Evolutionary conservation across 2,113 vertebrate genomes (phyloP).

Genomic region (Paracanthobrama guichenoti): DNA sequence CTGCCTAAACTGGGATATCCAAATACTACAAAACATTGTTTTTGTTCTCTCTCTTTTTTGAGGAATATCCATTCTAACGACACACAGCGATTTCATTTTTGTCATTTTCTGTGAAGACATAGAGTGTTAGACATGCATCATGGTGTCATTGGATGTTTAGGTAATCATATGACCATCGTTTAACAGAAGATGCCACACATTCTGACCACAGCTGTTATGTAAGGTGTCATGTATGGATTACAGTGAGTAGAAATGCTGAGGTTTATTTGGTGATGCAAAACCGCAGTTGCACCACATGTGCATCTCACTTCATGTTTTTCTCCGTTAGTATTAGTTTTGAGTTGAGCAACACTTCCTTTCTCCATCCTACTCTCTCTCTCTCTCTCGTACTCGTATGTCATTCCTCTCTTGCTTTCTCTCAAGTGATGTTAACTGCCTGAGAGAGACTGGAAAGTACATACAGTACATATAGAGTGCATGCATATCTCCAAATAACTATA

Average conservation of each 20-base stretch:
- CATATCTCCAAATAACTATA: not conserved
- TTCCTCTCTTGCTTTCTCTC: not conserved
- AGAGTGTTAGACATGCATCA: not conserved
- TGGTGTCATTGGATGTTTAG: not conserved
- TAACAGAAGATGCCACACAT: not conserved
- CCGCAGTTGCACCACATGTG: not conserved
- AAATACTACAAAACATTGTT: constrained; percentile 10
- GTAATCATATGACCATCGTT: not conserved
- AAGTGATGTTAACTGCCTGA: not conserved
- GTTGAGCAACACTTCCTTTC: constrained; percentile 38
- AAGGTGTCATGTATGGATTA: not conserved
- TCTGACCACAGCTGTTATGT: not conserved
- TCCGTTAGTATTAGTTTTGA: not conserved
- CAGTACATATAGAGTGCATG: no score
- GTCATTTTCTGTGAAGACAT: not conserved
- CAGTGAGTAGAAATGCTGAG: not conserved
- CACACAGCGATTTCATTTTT: not conserved
- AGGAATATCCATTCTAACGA: constrained; percentile 29
- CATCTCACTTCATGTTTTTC: constrained; percentile 32
- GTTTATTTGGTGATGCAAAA: constrained; percentile 9
- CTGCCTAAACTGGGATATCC: constrained; percentile 32
- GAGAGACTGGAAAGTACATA: not conserved
- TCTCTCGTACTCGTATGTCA: not conserved
- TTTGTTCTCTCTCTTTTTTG: not conserved
- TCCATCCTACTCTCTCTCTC: not conserved